Evolutionary conservation across 2,797 vertebrate genomes (phyloP), one percentile per base, ranked within the genome.

Genomic region (Bryconaethiops microstoma): DNA sequence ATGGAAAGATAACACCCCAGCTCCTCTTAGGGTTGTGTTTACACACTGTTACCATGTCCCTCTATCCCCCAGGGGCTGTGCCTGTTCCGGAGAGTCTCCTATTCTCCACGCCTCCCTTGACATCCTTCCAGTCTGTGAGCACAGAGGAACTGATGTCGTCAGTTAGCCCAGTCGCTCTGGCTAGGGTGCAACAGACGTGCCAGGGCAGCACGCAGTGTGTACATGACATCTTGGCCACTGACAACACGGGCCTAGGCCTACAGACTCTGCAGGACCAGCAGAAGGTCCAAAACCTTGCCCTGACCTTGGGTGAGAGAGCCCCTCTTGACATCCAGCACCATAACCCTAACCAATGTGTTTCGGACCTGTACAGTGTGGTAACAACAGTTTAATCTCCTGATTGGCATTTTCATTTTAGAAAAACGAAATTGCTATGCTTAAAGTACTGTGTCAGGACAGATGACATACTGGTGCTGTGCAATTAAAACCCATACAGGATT

Each of bases 21-120:
- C 17, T 68, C 63, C 21, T 16, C 52, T 42, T 19, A 9, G 13
- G 4, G n/a, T 19, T 60, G 35, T 69, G 42, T 75, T 85, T 75
- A 52, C 54, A 0, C 5, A 65, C n/a, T 67, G 45, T 59, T 75
- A 40, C 54, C 13, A 45, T 78, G 64, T 72, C 35, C 45, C 4
- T 65, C 39, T 35, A 17, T 73, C 14, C 19, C 67, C 45, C 74
- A 96, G 95, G 95, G 95, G 86, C 93, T 14, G 95, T 95, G 16
- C 95, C 95, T 12, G 70, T 82, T 73, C 95, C 95, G 50, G 95
- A 96, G 87, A 95, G 92, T 82, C 88, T 96, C 80, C 82, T 96
- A 85, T 86, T 89, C 77, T 91, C 93, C 72, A 35, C 39, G 0
- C 86, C 91, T 68, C 83, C 89, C 0, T 68, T 65, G 72, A 80